These are phyloP conservation scores for Pygoscelis antarcticus DNA, from an alignment of 2,113 vertebrate genomes.

Conservation along the genomic window DNA sequence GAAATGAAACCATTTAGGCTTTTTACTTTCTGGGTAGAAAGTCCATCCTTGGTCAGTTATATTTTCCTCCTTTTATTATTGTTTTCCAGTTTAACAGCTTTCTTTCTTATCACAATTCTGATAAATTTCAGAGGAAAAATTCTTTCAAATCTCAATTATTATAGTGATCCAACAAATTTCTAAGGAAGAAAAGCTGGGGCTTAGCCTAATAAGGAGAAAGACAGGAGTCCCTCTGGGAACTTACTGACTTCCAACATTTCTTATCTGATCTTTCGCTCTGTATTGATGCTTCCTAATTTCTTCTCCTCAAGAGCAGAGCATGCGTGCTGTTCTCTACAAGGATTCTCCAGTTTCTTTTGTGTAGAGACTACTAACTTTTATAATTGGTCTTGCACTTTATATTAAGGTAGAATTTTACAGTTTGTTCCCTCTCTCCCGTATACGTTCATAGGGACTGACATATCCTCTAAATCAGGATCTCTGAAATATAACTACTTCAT, in stretches of 20 bases:
- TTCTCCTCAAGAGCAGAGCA: not conserved
- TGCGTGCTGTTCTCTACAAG: not conserved
- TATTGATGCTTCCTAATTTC: not conserved
- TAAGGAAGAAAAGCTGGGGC: not conserved
- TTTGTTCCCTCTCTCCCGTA: not conserved
- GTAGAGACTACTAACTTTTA: not conserved
- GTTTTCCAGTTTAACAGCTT: not conserved
- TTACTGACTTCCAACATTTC: not conserved
- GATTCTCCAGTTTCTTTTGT: not conserved
- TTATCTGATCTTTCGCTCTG: not conserved
- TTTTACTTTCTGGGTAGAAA: not conserved
- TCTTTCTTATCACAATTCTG: not conserved
- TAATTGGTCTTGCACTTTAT: not conserved
- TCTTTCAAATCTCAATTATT: not conserved
- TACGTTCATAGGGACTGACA: not conserved
- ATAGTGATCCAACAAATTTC: not conserved
- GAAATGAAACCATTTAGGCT: not conserved
- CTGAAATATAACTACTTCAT: not conserved
- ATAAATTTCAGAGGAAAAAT: not conserved
- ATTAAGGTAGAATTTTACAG: not conserved
- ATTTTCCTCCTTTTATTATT: not conserved
- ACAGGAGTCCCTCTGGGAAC: not conserved
- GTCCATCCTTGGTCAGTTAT: not conserved
- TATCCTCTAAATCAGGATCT: not conserved
- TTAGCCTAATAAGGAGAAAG: not conserved